A percentile compares a stretch with the other conserved stretches of the same genome.
Conservation (phyloP, 2,888 invertebrate species). For the Drosophila leonis region DNA sequence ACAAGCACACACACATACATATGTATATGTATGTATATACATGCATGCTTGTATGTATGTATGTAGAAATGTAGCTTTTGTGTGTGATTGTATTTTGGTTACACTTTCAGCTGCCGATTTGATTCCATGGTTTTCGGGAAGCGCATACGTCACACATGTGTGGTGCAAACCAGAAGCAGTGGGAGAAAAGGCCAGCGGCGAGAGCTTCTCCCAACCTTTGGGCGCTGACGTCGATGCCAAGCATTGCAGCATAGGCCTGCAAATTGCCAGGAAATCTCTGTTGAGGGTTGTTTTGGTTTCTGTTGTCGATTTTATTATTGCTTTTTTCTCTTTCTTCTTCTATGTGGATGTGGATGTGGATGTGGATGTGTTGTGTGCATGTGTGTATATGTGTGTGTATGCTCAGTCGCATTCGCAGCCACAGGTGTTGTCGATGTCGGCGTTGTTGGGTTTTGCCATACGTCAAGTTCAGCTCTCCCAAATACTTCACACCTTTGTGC, state of each 20-base stretch:
- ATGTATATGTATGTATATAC: slow-evolving; percentile 8
- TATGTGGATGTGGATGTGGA: background rate
- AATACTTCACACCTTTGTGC: slow-evolving; percentile 71
- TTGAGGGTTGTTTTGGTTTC: slow-evolving; percentile 56
- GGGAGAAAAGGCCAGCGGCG: background rate
- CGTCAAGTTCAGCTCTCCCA: slow-evolving; percentile 71
- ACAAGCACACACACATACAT: background rate
- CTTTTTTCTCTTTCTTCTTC: slow-evolving; percentile 10
- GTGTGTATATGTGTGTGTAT: background rate
- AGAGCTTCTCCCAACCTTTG: slow-evolving; percentile 1
- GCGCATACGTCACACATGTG: slow-evolving; percentile 54
- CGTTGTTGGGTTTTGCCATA: slow-evolving; percentile 36
- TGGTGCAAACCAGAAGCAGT: slow-evolving; percentile 5
- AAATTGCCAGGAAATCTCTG: slow-evolving; percentile 67
- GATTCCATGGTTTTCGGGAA: slow-evolving; percentile 32
- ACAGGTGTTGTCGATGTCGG: slow-evolving; percentile 63
- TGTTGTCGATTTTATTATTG: slow-evolving; percentile 36
- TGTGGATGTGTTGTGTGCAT: background rate
- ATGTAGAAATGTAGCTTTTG: slow-evolving; percentile 31
- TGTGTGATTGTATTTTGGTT: slow-evolving; percentile 57
- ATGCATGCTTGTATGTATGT: slow-evolving; percentile 5
- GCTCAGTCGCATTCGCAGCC: slow-evolving; percentile 51
- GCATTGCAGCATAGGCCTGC: slow-evolving; percentile 52
- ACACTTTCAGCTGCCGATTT: slow-evolving; percentile 69
- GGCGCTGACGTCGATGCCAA: slow-evolving; percentile 18